Evolutionary conservation across 2,113 vertebrate species (phyloP).

Genomic region (Lota lota): DNA sequence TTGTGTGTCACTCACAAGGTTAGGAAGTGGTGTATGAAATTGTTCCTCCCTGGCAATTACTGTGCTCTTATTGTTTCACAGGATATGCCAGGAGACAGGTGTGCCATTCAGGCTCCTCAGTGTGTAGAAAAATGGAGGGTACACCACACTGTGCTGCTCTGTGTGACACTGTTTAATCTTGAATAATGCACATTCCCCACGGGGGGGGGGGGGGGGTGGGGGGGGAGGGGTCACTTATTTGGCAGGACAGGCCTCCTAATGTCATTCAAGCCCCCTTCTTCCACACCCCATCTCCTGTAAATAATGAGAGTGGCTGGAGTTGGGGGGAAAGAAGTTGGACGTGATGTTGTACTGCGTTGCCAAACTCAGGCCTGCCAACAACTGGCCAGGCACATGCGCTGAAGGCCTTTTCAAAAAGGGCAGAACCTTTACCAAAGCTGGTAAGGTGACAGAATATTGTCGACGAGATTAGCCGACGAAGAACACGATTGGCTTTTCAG

Average conservation of each 20-base stretch:
- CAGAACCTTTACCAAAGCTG: conserved; percentile 7
- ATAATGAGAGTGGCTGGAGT: conserved; percentile 59
- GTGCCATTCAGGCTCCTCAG: conserved; percentile 67
- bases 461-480: conserved; percentile 19
- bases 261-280: conserved; percentile 53
- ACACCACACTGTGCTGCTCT: conserved; percentile 54
- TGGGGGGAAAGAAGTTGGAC: conserved; percentile 25
- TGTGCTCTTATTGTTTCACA: conserved; percentile 72
- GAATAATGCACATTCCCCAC: conserved; percentile 77
- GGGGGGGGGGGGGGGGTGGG: conserved; percentile 61
- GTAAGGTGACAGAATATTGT: neutral
- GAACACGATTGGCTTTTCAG: conserved; percentile 33
- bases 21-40: conserved; percentile 73
- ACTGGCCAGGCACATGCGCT: conserved; percentile 9
- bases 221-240: conserved; percentile 62
- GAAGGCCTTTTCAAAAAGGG: neutral
- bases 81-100: conserved; percentile 75
- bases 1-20: conserved; percentile 74
- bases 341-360: conserved; percentile 23
- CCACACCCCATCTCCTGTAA: conserved; percentile 58
- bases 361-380: conserved; percentile 7
- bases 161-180: conserved; percentile 71
- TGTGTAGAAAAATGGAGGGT: conserved; percentile 63
- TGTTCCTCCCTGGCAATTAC: conserved; percentile 73
- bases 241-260: conserved; percentile 56